phyloP scores from a whole-genome alignment of 2,113 vertebrate species.

The Embiotoca jacksoni region DNA sequence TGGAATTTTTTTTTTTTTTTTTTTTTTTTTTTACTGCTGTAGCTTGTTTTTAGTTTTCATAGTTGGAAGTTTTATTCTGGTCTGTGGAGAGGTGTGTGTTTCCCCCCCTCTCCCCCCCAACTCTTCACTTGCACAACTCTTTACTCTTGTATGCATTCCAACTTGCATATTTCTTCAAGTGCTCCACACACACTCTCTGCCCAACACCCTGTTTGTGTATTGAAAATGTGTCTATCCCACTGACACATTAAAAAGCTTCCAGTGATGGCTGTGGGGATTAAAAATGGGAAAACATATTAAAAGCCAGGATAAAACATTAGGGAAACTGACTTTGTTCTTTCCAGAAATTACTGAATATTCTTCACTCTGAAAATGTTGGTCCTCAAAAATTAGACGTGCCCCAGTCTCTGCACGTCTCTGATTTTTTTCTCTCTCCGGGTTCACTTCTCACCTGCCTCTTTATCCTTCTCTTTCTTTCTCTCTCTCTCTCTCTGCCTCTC shows the following conservation, averaged over 20 bases:
- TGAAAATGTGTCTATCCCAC: not conserved
- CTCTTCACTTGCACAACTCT: too few species aligned
- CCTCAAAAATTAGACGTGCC: conserved; percentile 9
- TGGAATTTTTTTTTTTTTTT: too few species aligned
- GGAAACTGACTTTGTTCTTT: not conserved
- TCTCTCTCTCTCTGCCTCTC: conserved; percentile 18
- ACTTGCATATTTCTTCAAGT: too few species aligned
- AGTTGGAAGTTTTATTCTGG: too few species aligned
- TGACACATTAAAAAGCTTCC: not conserved
- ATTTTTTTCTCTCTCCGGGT: conserved; percentile 6
- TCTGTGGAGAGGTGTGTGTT: too few species aligned
- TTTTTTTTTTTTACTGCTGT: too few species aligned
- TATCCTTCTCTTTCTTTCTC: not conserved
- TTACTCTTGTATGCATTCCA: too few species aligned
- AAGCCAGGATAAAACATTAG: not conserved
- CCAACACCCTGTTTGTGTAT: too few species aligned
- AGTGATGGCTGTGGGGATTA: not conserved
- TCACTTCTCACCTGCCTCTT: conserved; percentile 8
- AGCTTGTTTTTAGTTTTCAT: too few species aligned
- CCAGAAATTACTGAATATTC: not conserved
- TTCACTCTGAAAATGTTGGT: conserved; percentile 3
- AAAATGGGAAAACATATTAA: not conserved
- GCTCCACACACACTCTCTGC: not conserved
- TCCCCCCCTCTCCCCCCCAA: too few species aligned
- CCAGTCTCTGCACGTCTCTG: conserved; percentile 16